These are phyloP conservation scores for Pseudochirops corinnae DNA, from an alignment of 2,797 vertebrate genomes.

Conservation along the genomic window DNA sequence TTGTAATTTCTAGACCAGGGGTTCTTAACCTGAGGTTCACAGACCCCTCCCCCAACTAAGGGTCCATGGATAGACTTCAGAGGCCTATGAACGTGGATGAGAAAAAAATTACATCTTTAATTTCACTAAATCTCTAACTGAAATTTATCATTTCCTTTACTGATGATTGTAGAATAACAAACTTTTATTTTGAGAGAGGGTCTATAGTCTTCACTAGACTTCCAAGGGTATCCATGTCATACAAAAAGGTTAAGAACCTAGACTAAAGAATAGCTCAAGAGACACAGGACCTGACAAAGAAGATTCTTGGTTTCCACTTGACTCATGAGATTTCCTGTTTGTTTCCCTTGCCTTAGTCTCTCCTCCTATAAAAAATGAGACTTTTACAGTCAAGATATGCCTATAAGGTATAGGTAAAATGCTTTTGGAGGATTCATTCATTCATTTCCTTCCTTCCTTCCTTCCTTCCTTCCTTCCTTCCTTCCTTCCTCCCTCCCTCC, in stretches of 20 bases:
- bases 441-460: not conserved
- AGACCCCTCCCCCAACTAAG: not conserved
- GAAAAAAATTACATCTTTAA: not conserved
- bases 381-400: not conserved
- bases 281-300: not conserved
- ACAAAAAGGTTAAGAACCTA: not conserved
- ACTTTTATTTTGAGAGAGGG: not conserved
- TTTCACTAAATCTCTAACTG: not conserved
- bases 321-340: not conserved
- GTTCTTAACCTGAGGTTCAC: not conserved
- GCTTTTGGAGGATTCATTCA: not conserved
- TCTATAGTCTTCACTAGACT: not conserved
- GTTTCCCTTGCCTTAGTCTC: not conserved
- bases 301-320: not conserved
- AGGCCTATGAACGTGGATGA: not conserved
- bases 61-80: not conserved
- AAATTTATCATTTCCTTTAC: not conserved
- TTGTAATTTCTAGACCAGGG: not conserved
- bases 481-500: too few species aligned
- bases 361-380: not conserved
- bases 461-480: too few species aligned
- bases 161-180: not conserved
- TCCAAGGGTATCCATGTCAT: not conserved
- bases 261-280: not conserved
- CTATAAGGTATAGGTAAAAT: not conserved